Evolutionary conservation across 2,888 invertebrate genomes (phyloP), one percentile per base, ranked within the genome.

Genomic region (Eupithecia vulgata): DNA sequence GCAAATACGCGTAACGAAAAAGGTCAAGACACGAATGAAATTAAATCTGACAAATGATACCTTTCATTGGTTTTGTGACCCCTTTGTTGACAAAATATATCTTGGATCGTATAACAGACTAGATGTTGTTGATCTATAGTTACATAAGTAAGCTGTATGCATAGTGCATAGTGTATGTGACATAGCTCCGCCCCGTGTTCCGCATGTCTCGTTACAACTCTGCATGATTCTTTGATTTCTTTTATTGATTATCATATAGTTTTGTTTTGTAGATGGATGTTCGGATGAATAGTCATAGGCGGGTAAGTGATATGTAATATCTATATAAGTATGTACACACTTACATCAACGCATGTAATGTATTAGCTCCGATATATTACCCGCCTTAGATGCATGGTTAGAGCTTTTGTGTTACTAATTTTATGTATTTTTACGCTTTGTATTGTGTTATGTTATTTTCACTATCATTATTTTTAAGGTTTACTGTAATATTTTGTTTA

Each of bases 191-290:
- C 13, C 0, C 13, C 21, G 73, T 61, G 57, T 74, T 52, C 13
- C 21, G 74, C 71, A 74, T 71, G 68, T 7, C 34, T 52, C 21
- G 52, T 57, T 15, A 40, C 48, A 72, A 67, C 72, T 76, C 72
- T 78, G 78, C 75, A 80, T 78, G 76, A 66, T 64, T 68, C 48
- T 66, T 66, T 78, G 74, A 75, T 80, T 79, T 76, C 75, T 72
- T 79, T 78, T 79, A 76, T 70, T 77, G 74, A 37, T 80, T 77
- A 80, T 74, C 77, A 93, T 91, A 88, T 88, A 91, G 91, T 93
- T 90, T 94, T 94, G 91, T 88, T 94, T 95, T 94, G 93, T 95
- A 95, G 95, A 95, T 95, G 94, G 95, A 95, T 94, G 94, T 90
- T 85, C 93, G 95, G 91, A 92, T 92, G 93, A 94, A 92, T 95